A percentile compares a stretch with the other conserved stretches of the same genome.
These are phyloP conservation scores for Geococcyx californianus DNA, from an alignment of 2,113 vertebrate species.

Conservation along the genomic window DNA sequence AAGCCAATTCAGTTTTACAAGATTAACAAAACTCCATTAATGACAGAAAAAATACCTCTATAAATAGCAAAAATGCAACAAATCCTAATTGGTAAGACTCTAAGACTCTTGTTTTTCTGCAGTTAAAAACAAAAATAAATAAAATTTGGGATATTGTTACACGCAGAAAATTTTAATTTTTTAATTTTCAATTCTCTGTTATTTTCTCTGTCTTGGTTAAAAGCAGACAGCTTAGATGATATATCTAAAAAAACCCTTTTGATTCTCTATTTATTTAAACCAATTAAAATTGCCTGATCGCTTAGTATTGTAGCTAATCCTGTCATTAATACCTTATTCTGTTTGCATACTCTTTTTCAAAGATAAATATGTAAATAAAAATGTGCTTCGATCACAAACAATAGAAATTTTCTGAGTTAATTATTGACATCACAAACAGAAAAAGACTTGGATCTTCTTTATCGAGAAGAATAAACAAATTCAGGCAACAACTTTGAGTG, in stretches of 20 bases:
- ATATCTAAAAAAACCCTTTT: background rate
- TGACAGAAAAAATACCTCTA: background rate
- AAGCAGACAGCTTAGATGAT: background rate
- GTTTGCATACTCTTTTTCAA: background rate
- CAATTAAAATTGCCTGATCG: background rate
- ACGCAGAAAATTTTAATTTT: background rate
- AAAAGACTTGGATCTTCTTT: background rate
- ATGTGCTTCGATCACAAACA: background rate
- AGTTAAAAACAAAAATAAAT: background rate
- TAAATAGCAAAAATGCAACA: background rate
- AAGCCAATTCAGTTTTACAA: background rate
- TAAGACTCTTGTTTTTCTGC: accelerated
- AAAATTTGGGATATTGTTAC: background rate
- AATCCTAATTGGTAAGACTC: background rate
- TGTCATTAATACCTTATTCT: background rate
- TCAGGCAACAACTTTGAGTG: background rate
- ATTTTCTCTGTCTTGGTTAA: background rate
- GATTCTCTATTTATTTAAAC: background rate
- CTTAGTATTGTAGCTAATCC: background rate
- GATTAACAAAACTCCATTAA: background rate
- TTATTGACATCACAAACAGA: background rate
- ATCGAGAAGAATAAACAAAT: background rate
- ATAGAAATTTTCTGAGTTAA: background rate
- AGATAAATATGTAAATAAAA: background rate
- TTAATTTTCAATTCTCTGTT: background rate